Base-by-base conservation (phyloP, 2,113 vertebrate genomes). In the Gnathonemus echidnorhynchus region DNA sequence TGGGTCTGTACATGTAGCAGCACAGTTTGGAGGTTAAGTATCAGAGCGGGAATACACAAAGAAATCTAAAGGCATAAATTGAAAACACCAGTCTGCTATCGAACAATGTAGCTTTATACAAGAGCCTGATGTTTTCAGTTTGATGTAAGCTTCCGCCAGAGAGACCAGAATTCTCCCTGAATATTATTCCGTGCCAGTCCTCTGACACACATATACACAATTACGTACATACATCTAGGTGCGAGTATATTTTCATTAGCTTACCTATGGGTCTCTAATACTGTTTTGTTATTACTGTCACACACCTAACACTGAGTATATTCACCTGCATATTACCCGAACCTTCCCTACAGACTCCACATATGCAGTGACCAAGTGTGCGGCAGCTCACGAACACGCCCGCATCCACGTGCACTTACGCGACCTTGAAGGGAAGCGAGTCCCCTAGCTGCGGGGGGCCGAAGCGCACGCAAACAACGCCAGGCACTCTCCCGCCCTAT, bases 341-440 rank as follows among this genome's bases (percentile, higher is more conserved):
- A 31, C 66, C 31, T 35, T 35, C 66, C n/a, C 3, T 17, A 77
- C 35, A 35, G 5, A 77, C 35, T 17, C 70, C 70, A 17, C 17
- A 80, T 8, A 42, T 27, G 13, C 35, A 35, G 74, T 80, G 74
- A 80, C 83, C 83, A 46, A 46, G 35, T 24, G 39, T 11, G 24
- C 6, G 6, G 45, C 83, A 85, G 9, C 45, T 48, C 24, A 52
- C 49, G 4, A n/a, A 31, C 86, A 50, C 27, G 7, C 87, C n/a
- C 49, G 21, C 48, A 83, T 50, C 9, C 80, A 86, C 80, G 35
- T 53, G 13, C 87, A 56, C 77, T 45, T 27, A 85, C 31, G 58
- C 83, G 77, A 89, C 80, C 77, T 89, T 89, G 88, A 83, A 89
- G 74, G 35, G 31, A 83, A 53, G 74, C 31, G 49, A 84, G 53